Conservation (phyloP, 1,140 invertebrate species). For the Aphaenogaster floridana region DNA sequence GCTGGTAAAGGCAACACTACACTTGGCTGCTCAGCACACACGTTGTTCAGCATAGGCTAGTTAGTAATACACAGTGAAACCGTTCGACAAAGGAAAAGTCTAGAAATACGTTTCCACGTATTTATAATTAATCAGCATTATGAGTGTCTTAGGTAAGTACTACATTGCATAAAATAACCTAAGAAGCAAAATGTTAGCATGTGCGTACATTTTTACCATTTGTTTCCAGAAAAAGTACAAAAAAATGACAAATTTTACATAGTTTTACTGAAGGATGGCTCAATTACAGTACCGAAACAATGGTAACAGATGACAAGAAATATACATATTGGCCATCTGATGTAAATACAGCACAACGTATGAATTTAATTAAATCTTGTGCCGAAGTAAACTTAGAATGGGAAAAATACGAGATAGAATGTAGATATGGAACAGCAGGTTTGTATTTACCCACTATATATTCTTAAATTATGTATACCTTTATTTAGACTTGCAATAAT, state of each 20-base stretch:
- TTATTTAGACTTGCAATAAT: too few species aligned
- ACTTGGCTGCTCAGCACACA: too few species aligned
- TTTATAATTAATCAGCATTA: not conserved
- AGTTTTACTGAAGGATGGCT: not conserved
- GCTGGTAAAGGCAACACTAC: too few species aligned
- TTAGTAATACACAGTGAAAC: too few species aligned
- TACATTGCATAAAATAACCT: too few species aligned
- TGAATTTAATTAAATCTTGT: slow-evolving; percentile 24
- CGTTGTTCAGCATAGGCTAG: too few species aligned
- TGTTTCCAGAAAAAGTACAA: not conserved
- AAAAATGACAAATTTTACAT: not conserved
- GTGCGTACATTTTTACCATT: not conserved
- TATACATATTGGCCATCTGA: not conserved
- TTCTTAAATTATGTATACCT: not conserved
- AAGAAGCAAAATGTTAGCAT: too few species aligned
- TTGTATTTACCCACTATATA: not conserved
- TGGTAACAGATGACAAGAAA: not conserved
- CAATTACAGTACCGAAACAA: not conserved
- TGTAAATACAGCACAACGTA: not conserved
- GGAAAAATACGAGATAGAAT: slow-evolving; percentile 14
- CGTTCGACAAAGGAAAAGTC: too few species aligned
- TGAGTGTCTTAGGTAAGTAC: not conserved
- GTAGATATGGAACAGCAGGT: slow-evolving; percentile 9
- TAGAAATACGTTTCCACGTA: too few species aligned
- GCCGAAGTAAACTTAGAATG: slow-evolving; percentile 11